A percentile compares a stretch with the other conserved stretches of the same genome.
Conservation (phyloP, 92 coral and sea anemone species). For the Diadumene lineata region DNA sequence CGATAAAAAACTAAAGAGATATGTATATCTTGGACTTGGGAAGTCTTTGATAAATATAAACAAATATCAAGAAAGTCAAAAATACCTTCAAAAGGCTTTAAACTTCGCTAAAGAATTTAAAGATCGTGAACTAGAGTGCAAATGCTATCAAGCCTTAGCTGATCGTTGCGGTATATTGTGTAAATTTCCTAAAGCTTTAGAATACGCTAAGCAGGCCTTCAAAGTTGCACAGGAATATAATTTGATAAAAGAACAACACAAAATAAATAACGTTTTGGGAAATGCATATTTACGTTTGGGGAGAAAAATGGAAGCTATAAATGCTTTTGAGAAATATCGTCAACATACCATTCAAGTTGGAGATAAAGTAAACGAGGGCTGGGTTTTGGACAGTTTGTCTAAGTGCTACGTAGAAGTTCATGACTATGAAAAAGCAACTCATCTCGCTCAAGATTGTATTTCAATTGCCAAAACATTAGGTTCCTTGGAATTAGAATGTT, state of each 20-base stretch:
- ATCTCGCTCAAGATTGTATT: neutral
- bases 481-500: neutral
- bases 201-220: neutral
- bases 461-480: conserved; percentile 1
- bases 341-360: neutral
- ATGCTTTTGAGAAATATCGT: neutral
- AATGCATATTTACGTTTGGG: neutral
- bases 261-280: neutral
- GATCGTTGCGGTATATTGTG: neutral
- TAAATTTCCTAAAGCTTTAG: neutral
- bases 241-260: neutral
- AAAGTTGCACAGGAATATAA: neutral
- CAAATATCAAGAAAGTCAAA: neutral
- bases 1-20: neutral
- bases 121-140: neutral
- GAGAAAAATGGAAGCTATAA: neutral
- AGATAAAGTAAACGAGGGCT: neutral
- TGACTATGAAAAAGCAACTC: neutral
- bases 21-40: neutral
- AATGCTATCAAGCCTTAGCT: neutral
- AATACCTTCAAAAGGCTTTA: neutral
- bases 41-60: neutral
- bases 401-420: neutral
- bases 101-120: neutral
- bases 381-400: neutral